A percentile compares a stretch with the other conserved stretches of the same genome.
These are phyloP conservation scores for Mamestra configurata DNA, from an alignment of 1,140 invertebrate species.

Conservation along the genomic window DNA sequence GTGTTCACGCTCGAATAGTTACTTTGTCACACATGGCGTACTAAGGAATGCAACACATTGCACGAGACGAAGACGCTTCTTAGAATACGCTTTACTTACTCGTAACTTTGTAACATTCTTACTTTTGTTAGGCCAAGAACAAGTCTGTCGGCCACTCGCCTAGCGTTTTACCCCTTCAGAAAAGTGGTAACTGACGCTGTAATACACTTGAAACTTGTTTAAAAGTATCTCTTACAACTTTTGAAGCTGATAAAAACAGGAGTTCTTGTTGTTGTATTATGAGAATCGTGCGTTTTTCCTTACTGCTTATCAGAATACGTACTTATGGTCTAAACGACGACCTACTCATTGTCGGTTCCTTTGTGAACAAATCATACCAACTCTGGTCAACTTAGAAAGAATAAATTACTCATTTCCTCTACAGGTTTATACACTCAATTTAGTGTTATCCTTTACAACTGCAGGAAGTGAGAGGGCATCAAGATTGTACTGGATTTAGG, in stretches of 20 bases:
- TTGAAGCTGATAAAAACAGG: neutral
- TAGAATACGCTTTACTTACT: constrained; percentile 44
- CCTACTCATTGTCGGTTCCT: constrained; percentile 36
- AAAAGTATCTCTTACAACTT: constrained; percentile 15
- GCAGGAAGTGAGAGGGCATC: constrained; percentile 40
- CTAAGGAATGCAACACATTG: constrained; percentile 69
- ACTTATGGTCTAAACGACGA: constrained; percentile 12
- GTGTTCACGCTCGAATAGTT: constrained; percentile 68
- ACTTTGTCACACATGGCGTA: constrained; percentile 73
- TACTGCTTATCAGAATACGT: neutral
- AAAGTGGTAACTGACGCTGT: neutral
- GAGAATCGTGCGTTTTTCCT: neutral
- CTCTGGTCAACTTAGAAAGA: constrained; percentile 47
- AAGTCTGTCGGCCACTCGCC: constrained; percentile 30
- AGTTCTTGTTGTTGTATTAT: neutral
- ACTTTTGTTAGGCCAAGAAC: constrained; percentile 43
- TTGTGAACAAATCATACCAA: constrained; percentile 49
- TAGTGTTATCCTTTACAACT: constrained; percentile 39
- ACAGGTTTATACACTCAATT: constrained; percentile 47
- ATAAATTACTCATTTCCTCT: constrained; percentile 58
- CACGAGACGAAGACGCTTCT: constrained; percentile 51
- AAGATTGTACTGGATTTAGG: constrained; percentile 1
- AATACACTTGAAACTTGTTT: constrained; percentile 23
- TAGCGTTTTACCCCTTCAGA: constrained; percentile 22
- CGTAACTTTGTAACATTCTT: constrained; percentile 57